phyloP scores from a whole-genome alignment of 2,888 invertebrate species.

The Dermolepida albohirtum region DNA sequence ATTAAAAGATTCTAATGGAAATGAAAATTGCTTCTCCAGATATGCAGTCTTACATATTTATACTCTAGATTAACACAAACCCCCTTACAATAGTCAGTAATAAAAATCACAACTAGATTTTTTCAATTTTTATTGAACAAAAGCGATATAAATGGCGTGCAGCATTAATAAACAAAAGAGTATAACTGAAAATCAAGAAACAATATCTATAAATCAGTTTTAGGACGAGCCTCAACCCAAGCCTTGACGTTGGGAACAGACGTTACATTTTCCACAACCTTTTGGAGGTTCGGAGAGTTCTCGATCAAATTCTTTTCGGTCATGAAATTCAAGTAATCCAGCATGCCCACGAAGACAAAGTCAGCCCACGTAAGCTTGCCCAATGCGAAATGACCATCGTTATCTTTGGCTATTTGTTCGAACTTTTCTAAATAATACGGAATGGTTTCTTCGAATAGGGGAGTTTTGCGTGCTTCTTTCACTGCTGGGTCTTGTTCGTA shows the following conservation, averaged over 20 bases:
- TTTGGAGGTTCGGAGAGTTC: conserved; percentile 70
- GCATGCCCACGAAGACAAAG: conserved; percentile 70
- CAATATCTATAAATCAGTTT: neutral
- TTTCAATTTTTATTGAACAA: too few species aligned
- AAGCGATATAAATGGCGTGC: too few species aligned
- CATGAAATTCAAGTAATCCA: conserved; percentile 72
- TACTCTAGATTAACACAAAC: too few species aligned
- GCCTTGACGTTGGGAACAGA: conserved; percentile 71
- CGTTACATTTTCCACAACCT: conserved; percentile 69
- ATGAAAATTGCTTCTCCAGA: too few species aligned
- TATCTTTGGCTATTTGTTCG: conserved; percentile 69
- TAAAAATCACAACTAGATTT: too few species aligned
- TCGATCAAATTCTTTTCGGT: conserved; percentile 68
- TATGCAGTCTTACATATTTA: too few species aligned
- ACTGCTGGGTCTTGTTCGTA: conserved; percentile 68
- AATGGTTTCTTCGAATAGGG: conserved; percentile 66
- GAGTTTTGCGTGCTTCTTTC: conserved; percentile 67
- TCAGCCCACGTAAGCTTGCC: conserved; percentile 72
- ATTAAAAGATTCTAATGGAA: too few species aligned
- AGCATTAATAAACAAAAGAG: neutral
- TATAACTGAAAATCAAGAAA: neutral
- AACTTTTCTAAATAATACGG: conserved; percentile 71
- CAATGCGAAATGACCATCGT: conserved; percentile 71
- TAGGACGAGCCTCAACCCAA: conserved; percentile 74
- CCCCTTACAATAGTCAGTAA: too few species aligned